Percentiles rank a stretch among this genome's conserved stretches.
These are phyloP conservation scores for Theropithecus gelada DNA, from an alignment of 2,113 vertebrate genomes.

Conservation along the genomic window DNA sequence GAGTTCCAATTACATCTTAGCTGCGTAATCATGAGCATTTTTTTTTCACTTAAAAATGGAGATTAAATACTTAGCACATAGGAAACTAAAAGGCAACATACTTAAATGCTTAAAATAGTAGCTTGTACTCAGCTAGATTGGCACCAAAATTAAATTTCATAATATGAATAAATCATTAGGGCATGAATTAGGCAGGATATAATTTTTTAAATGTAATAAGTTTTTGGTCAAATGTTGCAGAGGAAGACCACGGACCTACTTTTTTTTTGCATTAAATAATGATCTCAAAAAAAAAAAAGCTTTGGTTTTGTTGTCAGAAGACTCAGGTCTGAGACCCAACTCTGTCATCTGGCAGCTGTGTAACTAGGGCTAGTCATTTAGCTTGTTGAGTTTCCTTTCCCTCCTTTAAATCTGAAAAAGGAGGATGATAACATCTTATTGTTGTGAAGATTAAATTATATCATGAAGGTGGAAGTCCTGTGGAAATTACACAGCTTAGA, in stretches of 20 bases:
- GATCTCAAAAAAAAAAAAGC: background rate
- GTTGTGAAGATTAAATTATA: background rate
- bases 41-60: background rate
- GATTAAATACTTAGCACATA: background rate
- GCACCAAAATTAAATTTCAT: constrained; percentile 1
- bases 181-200: background rate
- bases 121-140: background rate
- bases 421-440: background rate
- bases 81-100: background rate
- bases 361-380: background rate
- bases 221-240: background rate
- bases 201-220: background rate
- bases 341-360: background rate
- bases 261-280: background rate
- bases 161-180: constrained; percentile 4
- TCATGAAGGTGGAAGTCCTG: background rate
- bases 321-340: background rate
- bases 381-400: background rate
- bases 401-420: background rate
- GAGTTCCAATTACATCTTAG: background rate
- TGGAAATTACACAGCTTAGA: background rate
- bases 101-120: background rate
- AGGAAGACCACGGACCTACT: background rate
- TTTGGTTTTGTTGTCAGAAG: background rate
- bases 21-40: background rate